Evolutionary conservation across 2,888 invertebrate species (phyloP).

Genomic region (Fabriciana adippe): DNA sequence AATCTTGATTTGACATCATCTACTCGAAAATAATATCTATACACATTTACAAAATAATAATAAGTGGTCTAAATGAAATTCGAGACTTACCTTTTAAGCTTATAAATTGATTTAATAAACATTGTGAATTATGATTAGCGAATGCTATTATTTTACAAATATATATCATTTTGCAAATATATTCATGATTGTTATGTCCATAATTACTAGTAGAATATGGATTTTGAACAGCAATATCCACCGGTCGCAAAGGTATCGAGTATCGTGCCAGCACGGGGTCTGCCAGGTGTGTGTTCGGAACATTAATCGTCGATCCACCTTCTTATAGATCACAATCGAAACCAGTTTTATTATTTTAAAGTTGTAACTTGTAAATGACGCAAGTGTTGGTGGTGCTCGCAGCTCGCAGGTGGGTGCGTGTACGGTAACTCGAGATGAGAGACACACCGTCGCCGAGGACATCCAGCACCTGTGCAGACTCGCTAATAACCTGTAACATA

Average conservation of each 20-base stretch:
- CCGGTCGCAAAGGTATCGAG: conserved; percentile 45
- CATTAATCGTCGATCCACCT: conserved; percentile 75
- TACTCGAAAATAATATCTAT: conserved; percentile 16
- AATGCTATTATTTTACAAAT: conserved; percentile 37
- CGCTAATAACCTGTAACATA: conserved; percentile 29
- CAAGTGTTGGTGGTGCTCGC: conserved; percentile 71
- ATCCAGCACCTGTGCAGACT: conserved; percentile 42
- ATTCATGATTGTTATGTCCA: conserved; percentile 43
- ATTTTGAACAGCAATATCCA: conserved; percentile 32
- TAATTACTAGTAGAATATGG: conserved; percentile 41
- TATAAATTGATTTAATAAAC: conserved; percentile 28
- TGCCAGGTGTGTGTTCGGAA: conserved; percentile 71
- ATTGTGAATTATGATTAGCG: conserved; percentile 22
- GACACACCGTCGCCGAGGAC: conserved; percentile 51
- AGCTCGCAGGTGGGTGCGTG: conserved; percentile 69
- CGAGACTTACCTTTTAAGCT: conserved; percentile 31
- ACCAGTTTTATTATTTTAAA: conserved; percentile 81
- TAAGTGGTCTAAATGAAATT: conserved; percentile 31
- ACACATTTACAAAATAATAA: conserved; percentile 19
- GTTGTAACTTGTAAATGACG: conserved; percentile 76
- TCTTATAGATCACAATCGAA: conserved; percentile 79
- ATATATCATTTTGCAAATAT: conserved; percentile 44
- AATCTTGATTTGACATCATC: conserved; percentile 3
- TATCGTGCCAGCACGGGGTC: conserved; percentile 67
- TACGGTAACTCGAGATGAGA: conserved; percentile 58